These are phyloP conservation scores for Andrena bucephala DNA, from an alignment of 2,888 invertebrate genomes.

Conservation along the genomic window DNA sequence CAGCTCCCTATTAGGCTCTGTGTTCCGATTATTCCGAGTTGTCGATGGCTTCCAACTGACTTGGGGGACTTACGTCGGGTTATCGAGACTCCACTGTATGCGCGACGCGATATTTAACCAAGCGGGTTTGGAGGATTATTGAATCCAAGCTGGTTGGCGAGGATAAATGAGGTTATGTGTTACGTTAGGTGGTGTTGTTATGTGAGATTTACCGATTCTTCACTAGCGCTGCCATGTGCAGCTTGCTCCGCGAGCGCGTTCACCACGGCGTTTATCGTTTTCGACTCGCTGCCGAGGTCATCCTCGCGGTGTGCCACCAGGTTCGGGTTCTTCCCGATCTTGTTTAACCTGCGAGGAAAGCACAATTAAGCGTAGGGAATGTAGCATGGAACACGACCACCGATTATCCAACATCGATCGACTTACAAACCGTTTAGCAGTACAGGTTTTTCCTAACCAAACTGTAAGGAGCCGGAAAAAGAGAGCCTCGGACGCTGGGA, in stretches of 20 bases:
- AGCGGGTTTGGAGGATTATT: too few relatives aligned
- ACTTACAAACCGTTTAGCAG: constrained; percentile 74
- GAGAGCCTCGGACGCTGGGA: too few relatives aligned
- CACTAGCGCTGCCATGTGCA: constrained; percentile 92
- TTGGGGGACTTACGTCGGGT: too few relatives aligned
- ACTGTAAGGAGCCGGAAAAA: too few relatives aligned
- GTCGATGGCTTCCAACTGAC: too few relatives aligned
- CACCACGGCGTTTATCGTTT: constrained; percentile 96
- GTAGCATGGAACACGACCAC: constrained; percentile 81
- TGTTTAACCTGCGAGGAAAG: constrained; percentile 91
- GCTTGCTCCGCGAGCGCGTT: constrained; percentile 96
- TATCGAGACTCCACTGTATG: too few relatives aligned
- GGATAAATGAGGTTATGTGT: too few relatives aligned
- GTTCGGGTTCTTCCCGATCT: constrained; percentile 99
- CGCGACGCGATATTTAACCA: too few relatives aligned
- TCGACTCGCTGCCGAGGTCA: constrained; percentile 90
- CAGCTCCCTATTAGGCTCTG: too few relatives aligned
- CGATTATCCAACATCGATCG: constrained; percentile 80
- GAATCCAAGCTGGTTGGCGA: too few relatives aligned
- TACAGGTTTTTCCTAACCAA: constrained; percentile 61
- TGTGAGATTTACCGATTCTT: constrained; percentile 88
- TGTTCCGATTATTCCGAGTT: too few relatives aligned
- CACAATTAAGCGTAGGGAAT: constrained; percentile 85
- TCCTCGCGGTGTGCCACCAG: constrained; percentile 92
- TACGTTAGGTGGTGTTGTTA: neutral